Base-by-base conservation (phyloP, 2,113 vertebrate genomes). In the Smithornis capensis region DNA sequence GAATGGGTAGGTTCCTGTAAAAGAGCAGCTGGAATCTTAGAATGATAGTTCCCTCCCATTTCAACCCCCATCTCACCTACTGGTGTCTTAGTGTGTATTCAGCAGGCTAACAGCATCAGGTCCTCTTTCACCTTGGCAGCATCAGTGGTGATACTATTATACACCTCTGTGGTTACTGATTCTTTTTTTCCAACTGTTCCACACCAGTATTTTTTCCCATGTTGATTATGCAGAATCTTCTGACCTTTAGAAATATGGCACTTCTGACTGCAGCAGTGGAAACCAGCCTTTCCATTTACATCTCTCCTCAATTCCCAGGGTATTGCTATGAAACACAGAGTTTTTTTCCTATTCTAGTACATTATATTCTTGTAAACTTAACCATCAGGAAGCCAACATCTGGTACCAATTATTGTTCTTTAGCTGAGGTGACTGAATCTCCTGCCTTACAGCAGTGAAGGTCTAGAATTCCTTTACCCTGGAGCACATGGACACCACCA, bases 91-190 rank as follows among this genome's bases (percentile, higher is more conserved):
- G 57, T 77, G 42, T 4, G 17, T 22, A 77, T 78, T 93, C 71
- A 75, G 42, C 49, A 68, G 88, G 75, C 29, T 83, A 70, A 59
- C 56, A 82, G 14, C 63, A 64, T 56, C 49, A 86, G 86, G 56
- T 86, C 62, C 71, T 67, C 71, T 91, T 93, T 86, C 88, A 77
- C 87, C 79, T 92, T 90, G 94, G 92, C 87, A 94, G 87, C 64
- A 33, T 52, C 77, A n/a, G 62, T 83, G 67, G 47, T 77, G 56
- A 60, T 50, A 57, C 55, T 76, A 3, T 56, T 90, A n/a, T 44
- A 67, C 47, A 81, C 59, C 53, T 81, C 64, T 86, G 1, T 69
- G 55, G 70, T 80, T 88, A 59, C 78, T 59, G 47, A 63, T 73
- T 79, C 40, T 87, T 94, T 87, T 87, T 87, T 74, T 86, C 69